These are phyloP conservation scores for Furnarius figulus DNA, from an alignment of 2,113 vertebrate genomes.

Conservation along the genomic window DNA sequence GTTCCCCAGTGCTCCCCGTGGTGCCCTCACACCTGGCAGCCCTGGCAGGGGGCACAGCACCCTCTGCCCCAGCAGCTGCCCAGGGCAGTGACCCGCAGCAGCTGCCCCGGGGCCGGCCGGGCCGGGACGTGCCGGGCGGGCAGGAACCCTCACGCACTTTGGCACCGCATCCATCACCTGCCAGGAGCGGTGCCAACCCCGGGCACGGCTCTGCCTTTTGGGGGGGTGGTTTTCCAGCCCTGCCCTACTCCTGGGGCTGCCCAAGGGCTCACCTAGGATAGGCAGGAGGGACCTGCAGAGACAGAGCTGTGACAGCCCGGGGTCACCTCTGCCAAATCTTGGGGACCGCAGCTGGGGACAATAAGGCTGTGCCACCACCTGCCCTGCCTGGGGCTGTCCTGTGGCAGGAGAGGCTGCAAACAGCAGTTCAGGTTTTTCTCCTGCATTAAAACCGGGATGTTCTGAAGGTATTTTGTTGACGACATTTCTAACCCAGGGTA, in stretches of 20 bases:
- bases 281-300: not conserved
- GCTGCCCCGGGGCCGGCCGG: not conserved
- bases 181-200: not conserved
- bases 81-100: not conserved
- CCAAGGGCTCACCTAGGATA: not conserved
- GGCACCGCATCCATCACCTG: not conserved
- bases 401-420: not conserved
- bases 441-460: not conserved
- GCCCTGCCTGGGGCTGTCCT: not conserved
- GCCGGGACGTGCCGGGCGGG: accelerated
- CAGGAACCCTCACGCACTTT: not conserved
- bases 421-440: not conserved
- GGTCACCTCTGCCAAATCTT: not conserved
- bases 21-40: not conserved
- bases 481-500: too few species aligned
- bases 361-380: slow-evolving; percentile 22
- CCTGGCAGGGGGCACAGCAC: accelerated
- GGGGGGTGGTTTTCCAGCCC: not conserved
- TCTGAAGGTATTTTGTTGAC: not conserved
- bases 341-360: not conserved
- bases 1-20: not conserved
- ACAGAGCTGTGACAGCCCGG: not conserved
- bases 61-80: accelerated
- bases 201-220: not conserved
- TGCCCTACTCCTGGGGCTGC: not conserved